Evolutionary conservation across 1,140 invertebrate species (phyloP).

Genomic region (Archegozetes longisetosus): DNA sequence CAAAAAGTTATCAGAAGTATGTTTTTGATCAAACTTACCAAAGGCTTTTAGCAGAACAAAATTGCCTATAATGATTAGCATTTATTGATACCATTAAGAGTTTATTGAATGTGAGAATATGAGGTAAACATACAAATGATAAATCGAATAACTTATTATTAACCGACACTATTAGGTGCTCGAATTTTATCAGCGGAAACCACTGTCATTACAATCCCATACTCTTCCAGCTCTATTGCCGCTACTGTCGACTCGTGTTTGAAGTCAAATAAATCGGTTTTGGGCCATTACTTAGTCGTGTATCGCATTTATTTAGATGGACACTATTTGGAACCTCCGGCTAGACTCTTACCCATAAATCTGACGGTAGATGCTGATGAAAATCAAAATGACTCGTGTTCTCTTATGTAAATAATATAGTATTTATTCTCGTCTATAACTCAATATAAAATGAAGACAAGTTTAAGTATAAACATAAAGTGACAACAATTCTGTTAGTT

Average conservation of each 20-base stretch:
- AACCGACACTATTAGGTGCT: not conserved
- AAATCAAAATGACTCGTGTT: not conserved
- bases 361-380: not conserved
- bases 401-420: not conserved
- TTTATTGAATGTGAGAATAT: too few species aligned
- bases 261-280: not conserved
- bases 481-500: too few species aligned
- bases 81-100: too few species aligned
- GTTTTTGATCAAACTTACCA: too few species aligned
- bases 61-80: too few species aligned
- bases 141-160: too few species aligned
- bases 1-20: not conserved
- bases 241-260: constrained; percentile 1
- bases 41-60: too few species aligned
- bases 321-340: constrained; percentile 1
- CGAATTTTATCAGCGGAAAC: constrained; percentile 4
- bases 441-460: too few species aligned
- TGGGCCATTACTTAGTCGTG: not conserved
- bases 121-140: too few species aligned
- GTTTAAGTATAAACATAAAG: too few species aligned
- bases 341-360: not conserved
- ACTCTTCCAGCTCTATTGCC: not conserved
- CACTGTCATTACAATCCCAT: not conserved
- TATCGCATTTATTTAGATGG: constrained; percentile 4
- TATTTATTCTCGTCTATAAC: too few species aligned